Conservation (phyloP, 2,113 vertebrate genomes). For the Hyla sarda region DNA sequence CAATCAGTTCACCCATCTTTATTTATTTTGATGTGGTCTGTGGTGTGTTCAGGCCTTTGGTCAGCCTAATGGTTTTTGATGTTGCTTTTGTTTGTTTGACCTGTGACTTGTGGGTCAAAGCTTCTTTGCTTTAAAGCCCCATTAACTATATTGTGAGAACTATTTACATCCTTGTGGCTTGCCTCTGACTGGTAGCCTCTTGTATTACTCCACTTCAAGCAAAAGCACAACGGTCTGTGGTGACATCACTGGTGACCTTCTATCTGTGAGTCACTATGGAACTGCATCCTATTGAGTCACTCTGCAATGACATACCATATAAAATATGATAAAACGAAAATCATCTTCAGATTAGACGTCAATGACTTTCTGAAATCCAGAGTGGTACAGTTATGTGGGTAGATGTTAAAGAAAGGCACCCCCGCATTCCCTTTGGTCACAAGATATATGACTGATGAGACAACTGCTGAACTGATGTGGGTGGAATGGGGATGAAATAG, state of each 20-base stretch:
- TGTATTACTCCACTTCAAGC: background rate
- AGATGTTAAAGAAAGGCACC: background rate
- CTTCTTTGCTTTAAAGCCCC: conserved; percentile 10
- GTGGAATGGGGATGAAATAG: background rate
- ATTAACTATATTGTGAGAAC: background rate
- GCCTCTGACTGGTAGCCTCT: background rate
- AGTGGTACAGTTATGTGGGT: background rate
- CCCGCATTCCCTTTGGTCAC: background rate
- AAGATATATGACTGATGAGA: background rate
- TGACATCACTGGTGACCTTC: conserved; percentile 23
- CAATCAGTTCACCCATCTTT: background rate
- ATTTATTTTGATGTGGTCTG: conserved; percentile 31
- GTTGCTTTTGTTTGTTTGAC: conserved; percentile 53
- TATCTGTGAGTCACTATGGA: background rate
- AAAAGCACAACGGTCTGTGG: background rate
- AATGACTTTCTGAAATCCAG: background rate
- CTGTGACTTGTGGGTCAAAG: conserved; percentile 52
- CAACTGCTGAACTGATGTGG: background rate
- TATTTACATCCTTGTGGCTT: conserved; percentile 46
- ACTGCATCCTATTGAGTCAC: background rate
- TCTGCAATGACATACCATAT: background rate
- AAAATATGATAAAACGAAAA: too few relatives aligned
- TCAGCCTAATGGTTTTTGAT: background rate
- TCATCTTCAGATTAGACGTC: background rate
- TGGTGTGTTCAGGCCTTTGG: conserved; percentile 8